Percentiles rank a stretch among this genome's conserved stretches.
Conservation (phyloP, 2,113 vertebrate species). For the Nematolebias whitei region DNA sequence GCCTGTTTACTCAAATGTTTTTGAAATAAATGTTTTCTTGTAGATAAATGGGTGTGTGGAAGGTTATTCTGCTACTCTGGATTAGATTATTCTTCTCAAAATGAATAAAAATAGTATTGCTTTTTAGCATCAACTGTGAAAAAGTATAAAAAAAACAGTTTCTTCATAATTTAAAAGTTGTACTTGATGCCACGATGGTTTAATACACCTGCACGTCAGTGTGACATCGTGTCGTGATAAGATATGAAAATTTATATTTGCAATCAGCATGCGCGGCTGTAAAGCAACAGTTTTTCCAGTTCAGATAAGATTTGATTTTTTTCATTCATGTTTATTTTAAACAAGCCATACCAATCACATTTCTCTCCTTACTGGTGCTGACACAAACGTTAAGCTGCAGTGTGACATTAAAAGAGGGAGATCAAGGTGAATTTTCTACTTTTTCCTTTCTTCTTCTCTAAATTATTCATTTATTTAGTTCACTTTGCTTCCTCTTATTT, state of each 20-base stretch:
- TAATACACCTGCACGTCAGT: background rate
- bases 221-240: background rate
- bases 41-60: too few relatives aligned
- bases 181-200: background rate
- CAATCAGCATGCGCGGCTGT: background rate
- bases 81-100: background rate
- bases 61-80: too few relatives aligned
- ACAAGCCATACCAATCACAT: slow-evolving; percentile 3
- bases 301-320: background rate
- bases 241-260: background rate
- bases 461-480: slow-evolving; percentile 67
- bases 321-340: slow-evolving; percentile 2
- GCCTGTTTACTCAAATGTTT: too few relatives aligned
- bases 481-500: background rate
- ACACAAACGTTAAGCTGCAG: slow-evolving; percentile 47
- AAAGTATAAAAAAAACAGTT: background rate
- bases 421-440: slow-evolving; percentile 59
- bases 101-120: background rate
- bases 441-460: slow-evolving; percentile 29
- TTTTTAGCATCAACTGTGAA: background rate
- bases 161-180: background rate
- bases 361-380: slow-evolving; percentile 22
- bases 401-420: slow-evolving; percentile 51
- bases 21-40: too few relatives aligned
- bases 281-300: background rate